These are phyloP conservation scores for Ophthalmolycus amberensis DNA, from an alignment of 2,113 vertebrate species.

Conservation along the genomic window DNA sequence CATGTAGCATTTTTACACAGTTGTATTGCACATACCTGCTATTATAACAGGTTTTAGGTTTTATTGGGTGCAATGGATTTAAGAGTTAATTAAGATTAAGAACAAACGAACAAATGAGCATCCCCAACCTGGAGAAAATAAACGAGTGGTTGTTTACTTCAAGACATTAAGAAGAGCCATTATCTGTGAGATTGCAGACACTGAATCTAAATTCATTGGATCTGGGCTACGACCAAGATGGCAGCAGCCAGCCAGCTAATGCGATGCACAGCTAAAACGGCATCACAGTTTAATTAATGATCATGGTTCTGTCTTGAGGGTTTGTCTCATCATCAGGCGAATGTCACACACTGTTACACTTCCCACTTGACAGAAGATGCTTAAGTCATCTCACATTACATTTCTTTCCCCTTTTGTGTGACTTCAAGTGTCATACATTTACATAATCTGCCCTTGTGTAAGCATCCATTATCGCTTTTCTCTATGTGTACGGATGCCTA, in stretches of 20 bases:
- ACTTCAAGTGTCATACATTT: conserved; percentile 48
- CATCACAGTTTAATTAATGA: conserved; percentile 65
- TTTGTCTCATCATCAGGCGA: conserved; percentile 63
- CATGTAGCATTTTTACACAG: neutral
- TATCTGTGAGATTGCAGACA: conserved; percentile 62
- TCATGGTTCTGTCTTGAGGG: conserved; percentile 52
- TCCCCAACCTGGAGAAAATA: neutral
- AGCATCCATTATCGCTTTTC: conserved; percentile 46
- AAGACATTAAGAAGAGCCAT: conserved; percentile 33
- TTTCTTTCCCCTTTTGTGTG: conserved; percentile 15
- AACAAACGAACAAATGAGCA: neutral
- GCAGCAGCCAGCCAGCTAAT: conserved; percentile 53
- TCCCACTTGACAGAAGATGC: conserved; percentile 53
- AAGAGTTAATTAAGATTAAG: neutral
- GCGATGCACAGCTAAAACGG: conserved; percentile 41
- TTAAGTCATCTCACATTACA: conserved; percentile 43
- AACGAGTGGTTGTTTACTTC: conserved; percentile 14
- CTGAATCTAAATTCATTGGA: conserved; percentile 45
- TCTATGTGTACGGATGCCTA: conserved; percentile 19
- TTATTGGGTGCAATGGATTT: neutral
- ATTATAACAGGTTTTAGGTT: neutral
- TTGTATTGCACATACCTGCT: neutral
- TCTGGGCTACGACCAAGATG: conserved; percentile 55
- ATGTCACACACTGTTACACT: conserved; percentile 49
- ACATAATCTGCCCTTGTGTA: conserved; percentile 46